These are phyloP conservation scores for Agelas oroides DNA, from an alignment of 37 sponge, comb jelly and placozoan species.

Conservation along the genomic window DNA sequence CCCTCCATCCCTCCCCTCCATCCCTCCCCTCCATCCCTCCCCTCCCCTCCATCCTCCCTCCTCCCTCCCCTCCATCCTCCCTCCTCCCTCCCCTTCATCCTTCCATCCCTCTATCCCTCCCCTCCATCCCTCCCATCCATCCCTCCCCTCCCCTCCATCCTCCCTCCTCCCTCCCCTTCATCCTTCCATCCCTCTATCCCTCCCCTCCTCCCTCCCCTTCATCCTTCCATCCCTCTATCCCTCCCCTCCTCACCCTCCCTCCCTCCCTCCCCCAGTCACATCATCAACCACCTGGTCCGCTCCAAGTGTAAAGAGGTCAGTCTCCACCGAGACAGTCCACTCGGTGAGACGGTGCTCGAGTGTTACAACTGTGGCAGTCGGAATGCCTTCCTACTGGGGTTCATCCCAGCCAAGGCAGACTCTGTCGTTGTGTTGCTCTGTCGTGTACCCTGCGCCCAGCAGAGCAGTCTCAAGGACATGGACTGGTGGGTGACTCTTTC, in stretches of 20 bases:
- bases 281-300: constrained; percentile 94
- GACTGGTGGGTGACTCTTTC: constrained; percentile 93
- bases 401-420: constrained; percentile 97
- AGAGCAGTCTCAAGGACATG: constrained; percentile 91
- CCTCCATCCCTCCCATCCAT: too few relatives aligned
- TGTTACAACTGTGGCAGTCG: constrained; percentile 97
- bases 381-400: constrained; percentile 97
- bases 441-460: constrained; percentile 92
- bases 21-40: too few relatives aligned
- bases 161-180: not conserved
- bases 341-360: constrained; percentile 95
- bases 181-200: too few relatives aligned
- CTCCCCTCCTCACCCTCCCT: too few relatives aligned
- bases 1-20: too few relatives aligned
- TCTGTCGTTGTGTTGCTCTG: constrained; percentile 97
- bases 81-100: too few relatives aligned
- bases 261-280: constrained; percentile 68
- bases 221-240: too few relatives aligned
- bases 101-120: too few relatives aligned
- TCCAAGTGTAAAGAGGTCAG: constrained; percentile 92
- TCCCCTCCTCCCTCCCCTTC: too few relatives aligned
- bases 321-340: constrained; percentile 95
- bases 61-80: too few relatives aligned
- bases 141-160: not conserved
- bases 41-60: too few relatives aligned